Evolutionary conservation across 2,888 invertebrate genomes (phyloP).

Genomic region (Heliconius ismenius): DNA sequence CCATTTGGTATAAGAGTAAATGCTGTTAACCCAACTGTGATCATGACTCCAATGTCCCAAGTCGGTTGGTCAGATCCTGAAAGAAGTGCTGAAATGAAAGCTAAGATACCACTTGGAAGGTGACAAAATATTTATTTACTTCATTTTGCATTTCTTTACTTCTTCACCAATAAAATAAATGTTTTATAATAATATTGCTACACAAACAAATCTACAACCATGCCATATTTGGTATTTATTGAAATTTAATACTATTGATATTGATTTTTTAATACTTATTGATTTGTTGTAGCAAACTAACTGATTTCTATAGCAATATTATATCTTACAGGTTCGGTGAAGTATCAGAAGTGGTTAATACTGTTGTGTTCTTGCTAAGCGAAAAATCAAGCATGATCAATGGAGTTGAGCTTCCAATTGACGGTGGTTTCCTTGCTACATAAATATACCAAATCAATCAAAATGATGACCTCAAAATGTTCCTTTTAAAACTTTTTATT

Average conservation of each 20-base stretch:
- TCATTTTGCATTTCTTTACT: too few relatives aligned
- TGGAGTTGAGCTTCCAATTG: slow-evolving; percentile 88
- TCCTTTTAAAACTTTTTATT: slow-evolving; percentile 25
- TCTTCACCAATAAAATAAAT: too few relatives aligned
- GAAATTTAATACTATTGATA: too few relatives aligned
- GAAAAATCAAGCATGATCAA: slow-evolving; percentile 82
- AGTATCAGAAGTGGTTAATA: slow-evolving; percentile 90
- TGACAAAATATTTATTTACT: slow-evolving; percentile 51
- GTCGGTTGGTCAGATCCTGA: slow-evolving; percentile 92
- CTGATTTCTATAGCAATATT: not conserved
- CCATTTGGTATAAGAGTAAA: slow-evolving; percentile 93
- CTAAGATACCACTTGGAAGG: slow-evolving; percentile 93
- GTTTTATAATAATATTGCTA: too few relatives aligned
- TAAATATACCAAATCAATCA: slow-evolving; percentile 50
- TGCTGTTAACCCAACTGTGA: slow-evolving; percentile 96
- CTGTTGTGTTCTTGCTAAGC: slow-evolving; percentile 90
- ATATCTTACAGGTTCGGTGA: slow-evolving; percentile 83
- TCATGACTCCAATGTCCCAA: slow-evolving; percentile 94
- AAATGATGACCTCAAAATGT: slow-evolving; percentile 32
- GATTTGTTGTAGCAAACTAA: not conserved
- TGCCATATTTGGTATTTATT: not conserved
- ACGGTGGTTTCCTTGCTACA: slow-evolving; percentile 88
- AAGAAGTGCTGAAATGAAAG: slow-evolving; percentile 87
- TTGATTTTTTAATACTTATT: too few relatives aligned
- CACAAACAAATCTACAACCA: too few relatives aligned